Percentiles rank a stretch among this genome's conserved stretches.
Conservation (phyloP, 2,113 vertebrate genomes). For the Meles meles region DNA sequence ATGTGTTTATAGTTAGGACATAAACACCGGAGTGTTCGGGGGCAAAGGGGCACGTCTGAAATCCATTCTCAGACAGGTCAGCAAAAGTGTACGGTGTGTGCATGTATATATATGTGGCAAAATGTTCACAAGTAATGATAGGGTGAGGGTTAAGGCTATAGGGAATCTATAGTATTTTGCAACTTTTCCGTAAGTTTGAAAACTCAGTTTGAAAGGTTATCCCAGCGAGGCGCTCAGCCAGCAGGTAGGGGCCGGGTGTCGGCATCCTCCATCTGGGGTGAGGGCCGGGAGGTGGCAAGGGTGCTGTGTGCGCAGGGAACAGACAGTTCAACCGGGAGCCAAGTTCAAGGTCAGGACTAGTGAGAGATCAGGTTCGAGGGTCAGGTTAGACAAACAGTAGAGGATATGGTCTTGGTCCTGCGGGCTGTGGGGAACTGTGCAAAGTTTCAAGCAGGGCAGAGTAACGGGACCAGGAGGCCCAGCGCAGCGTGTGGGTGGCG, state of each 20-base stretch:
- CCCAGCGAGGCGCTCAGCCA: background rate
- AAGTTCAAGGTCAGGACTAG: background rate
- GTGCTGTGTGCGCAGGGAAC: background rate
- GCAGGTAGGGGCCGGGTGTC: background rate
- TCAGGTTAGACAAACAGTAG: background rate
- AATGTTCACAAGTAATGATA: background rate
- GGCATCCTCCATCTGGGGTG: too few relatives aligned
- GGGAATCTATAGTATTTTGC: background rate
- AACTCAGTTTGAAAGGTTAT: background rate
- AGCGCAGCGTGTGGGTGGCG: background rate
- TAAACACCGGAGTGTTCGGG: background rate
- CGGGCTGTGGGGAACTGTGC: background rate
- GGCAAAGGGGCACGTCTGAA: background rate
- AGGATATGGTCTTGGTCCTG: background rate
- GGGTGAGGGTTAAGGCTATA: background rate
- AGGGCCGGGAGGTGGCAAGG: fast-evolving
- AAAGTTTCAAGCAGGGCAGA: background rate
- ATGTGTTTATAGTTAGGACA: background rate
- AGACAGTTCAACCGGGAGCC: too few relatives aligned
- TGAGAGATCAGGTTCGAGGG: fast-evolving
- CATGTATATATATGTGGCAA: fast-evolving
- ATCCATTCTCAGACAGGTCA: background rate
- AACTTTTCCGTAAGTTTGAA: background rate
- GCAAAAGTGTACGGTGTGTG: background rate
- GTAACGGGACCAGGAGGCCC: background rate